Conservation (phyloP, 1,140 invertebrate genomes). For the Harpegnathos saltator region DNA sequence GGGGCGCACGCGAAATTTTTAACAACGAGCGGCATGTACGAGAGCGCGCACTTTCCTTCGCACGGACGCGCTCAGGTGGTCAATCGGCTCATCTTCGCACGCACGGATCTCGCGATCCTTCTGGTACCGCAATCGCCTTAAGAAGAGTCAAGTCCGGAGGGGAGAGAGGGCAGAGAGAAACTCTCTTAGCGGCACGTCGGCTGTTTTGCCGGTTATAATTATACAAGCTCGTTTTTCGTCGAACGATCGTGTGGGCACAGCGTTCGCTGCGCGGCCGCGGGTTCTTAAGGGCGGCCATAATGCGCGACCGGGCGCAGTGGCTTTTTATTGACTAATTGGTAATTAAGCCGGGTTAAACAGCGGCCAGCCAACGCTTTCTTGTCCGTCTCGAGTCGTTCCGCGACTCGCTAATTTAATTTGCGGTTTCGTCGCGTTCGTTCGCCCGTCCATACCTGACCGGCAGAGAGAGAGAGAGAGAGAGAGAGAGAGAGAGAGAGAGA, state of each 20-base stretch:
- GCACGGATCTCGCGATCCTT: background rate
- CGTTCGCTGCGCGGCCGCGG: slow-evolving; percentile 45
- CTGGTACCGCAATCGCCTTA: slow-evolving; percentile 43
- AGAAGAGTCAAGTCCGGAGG: slow-evolving; percentile 40
- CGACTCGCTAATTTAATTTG: slow-evolving; percentile 84
- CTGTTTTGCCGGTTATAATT: slow-evolving; percentile 83
- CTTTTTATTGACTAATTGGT: slow-evolving; percentile 84
- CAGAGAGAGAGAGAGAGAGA: no score
- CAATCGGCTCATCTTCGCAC: slow-evolving; percentile 39
- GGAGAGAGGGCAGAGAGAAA: no score
- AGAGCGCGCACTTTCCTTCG: slow-evolving; percentile 19
- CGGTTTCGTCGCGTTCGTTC: slow-evolving; percentile 82
- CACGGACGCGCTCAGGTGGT: slow-evolving; percentile 19
- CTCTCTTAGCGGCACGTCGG: slow-evolving; percentile 71
- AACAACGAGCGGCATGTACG: background rate
- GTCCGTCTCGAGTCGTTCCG: slow-evolving; percentile 75
- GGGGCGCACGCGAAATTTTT: background rate
- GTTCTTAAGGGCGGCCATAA: slow-evolving; percentile 75
- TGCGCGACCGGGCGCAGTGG: slow-evolving; percentile 73
- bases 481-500: no score
- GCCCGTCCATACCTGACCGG: slow-evolving; percentile 54
- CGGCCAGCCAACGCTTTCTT: slow-evolving; percentile 81
- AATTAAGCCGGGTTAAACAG: slow-evolving; percentile 83
- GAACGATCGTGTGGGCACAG: slow-evolving; percentile 73
- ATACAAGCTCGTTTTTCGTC: slow-evolving; percentile 80